phyloP scores from a whole-genome alignment of 2,113 vertebrate species.

The Malurus cyaneus region DNA sequence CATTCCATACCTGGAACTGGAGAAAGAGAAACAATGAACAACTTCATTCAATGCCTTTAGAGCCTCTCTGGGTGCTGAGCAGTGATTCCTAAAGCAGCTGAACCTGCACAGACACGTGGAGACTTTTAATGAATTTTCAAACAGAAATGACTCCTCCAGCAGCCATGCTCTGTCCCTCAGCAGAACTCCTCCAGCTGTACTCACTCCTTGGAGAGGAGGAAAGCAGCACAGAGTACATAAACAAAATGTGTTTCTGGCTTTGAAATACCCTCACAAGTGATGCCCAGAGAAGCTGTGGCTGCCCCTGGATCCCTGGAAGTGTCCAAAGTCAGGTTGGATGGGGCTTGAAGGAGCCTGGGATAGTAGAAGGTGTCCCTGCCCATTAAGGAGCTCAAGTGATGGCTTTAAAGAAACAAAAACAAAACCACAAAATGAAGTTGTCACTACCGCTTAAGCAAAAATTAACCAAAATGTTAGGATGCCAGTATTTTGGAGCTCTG shows the following conservation, averaged over 20 bases:
- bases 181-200: background rate
- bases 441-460: background rate
- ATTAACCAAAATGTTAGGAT: background rate
- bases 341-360: background rate
- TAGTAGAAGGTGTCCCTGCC: background rate
- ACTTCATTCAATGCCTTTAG: background rate
- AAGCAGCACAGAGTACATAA: background rate
- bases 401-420: background rate
- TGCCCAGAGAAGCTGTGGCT: background rate
- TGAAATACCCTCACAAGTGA: background rate
- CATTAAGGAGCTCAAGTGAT: background rate
- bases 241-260: background rate
- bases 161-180: background rate
- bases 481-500: background rate
- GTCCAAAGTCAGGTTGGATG: background rate
- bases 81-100: background rate
- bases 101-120: background rate
- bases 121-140: background rate
- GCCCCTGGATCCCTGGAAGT: background rate
- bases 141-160: background rate
- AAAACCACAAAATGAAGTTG: background rate
- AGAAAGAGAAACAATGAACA: background rate
- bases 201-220: background rate
- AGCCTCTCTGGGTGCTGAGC: background rate
- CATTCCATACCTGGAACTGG: background rate